A percentile compares a stretch with the other conserved stretches of the same genome.
phyloP scores from a whole-genome alignment of 2,797 vertebrate genomes.

The Mionectes olivaceus region DNA sequence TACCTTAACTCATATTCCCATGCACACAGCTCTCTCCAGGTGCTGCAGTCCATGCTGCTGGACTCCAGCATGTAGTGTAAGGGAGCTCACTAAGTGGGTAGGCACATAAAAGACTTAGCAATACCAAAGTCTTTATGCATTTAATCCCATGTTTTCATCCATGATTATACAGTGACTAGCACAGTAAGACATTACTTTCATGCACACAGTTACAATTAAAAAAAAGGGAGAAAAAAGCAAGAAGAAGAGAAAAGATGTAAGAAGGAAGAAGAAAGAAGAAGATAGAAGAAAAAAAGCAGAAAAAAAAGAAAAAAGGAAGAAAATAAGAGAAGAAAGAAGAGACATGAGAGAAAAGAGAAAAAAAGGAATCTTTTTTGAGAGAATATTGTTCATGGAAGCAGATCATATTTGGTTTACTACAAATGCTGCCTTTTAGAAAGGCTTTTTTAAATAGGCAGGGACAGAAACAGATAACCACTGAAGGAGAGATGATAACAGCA shows the following conservation, averaged over 20 bases:
- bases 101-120: neutral
- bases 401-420: neutral
- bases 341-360: neutral
- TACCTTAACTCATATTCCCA: neutral
- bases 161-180: neutral
- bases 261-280: no score
- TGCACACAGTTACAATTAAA: neutral
- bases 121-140: neutral
- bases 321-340: no score
- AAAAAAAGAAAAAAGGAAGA: neutral
- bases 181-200: neutral
- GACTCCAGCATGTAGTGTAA: neutral
- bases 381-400: neutral
- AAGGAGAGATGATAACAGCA: neutral
- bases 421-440: neutral
- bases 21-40: neutral
- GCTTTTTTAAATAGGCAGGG: neutral
- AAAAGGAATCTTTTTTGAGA: neutral
- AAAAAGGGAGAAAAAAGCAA: accelerated
- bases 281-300: neutral
- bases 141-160: neutral
- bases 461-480: neutral
- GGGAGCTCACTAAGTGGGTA: neutral
- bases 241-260: neutral
- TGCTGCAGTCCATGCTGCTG: neutral